phyloP scores from a whole-genome alignment of 1,140 invertebrate genomes.

The Zaprionus africanus region DNA sequence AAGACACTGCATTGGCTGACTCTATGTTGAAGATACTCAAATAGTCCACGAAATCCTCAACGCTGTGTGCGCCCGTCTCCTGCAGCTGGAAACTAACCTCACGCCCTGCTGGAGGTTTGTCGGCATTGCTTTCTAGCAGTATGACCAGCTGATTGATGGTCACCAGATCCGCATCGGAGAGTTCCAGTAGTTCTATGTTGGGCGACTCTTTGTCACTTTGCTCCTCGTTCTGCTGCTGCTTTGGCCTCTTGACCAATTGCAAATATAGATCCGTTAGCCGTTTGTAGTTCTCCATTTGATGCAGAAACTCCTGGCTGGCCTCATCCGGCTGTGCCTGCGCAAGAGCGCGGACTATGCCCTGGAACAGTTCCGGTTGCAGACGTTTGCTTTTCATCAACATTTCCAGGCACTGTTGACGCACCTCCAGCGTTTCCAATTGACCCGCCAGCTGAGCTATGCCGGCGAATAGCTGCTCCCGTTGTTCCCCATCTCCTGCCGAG shows the following conservation, averaged over 20 bases:
- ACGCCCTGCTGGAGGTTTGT: constrained; percentile 40
- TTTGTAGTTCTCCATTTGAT: constrained; percentile 71
- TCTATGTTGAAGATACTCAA: constrained; percentile 75
- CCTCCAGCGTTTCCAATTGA: constrained; percentile 90
- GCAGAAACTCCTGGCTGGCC: constrained; percentile 40
- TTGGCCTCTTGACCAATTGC: constrained; percentile 28
- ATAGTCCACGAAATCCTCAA: constrained; percentile 76
- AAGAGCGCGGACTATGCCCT: constrained; percentile 65
- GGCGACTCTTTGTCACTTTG: constrained; percentile 9
- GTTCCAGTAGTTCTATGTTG: constrained; percentile 54
- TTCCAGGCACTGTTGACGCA: constrained; percentile 89
- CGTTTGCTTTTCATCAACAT: constrained; percentile 87
- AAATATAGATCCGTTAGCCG: constrained; percentile 71
- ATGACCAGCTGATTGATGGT: constrained; percentile 79
- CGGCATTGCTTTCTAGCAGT: constrained; percentile 51
- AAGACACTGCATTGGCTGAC: constrained; percentile 35
- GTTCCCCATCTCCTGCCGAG: constrained; percentile 63
- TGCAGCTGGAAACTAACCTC: constrained; percentile 68
- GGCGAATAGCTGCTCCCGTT: constrained; percentile 18
- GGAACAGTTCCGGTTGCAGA: constrained; percentile 66
- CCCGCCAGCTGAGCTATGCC: constrained; percentile 85
- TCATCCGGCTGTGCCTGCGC: constrained; percentile 21
- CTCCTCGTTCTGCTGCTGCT: constrained; percentile 12
- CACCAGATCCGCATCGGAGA: constrained; percentile 74
- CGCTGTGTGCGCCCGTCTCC: constrained; percentile 36